A percentile compares a stretch with the other conserved stretches of the same genome.
Evolutionary conservation across 2,113 vertebrate genomes (phyloP).

Genomic region (Ammodytes marinus): DNA sequence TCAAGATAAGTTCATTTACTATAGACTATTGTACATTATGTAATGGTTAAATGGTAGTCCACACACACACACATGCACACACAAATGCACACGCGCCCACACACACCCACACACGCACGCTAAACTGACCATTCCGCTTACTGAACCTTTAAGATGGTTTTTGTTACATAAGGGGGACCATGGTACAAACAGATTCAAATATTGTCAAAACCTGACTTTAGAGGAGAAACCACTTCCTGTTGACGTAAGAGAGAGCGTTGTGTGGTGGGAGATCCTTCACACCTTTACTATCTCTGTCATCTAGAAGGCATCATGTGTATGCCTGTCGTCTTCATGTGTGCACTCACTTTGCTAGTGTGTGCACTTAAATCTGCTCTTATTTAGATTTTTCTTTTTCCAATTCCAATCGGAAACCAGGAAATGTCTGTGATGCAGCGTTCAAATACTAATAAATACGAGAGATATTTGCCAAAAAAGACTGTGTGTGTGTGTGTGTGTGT

Average conservation of each 20-base stretch:
- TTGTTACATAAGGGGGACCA: too few species aligned
- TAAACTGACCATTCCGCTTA: too few species aligned
- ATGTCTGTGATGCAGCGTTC: neutral
- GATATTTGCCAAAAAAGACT: neutral
- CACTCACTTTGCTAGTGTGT: neutral
- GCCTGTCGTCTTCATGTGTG: neutral
- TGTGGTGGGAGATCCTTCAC: neutral
- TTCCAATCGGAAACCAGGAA: neutral
- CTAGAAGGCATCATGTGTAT: neutral
- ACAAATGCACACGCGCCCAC: too few species aligned
- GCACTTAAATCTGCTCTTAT: neutral
- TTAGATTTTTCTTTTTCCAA: neutral
- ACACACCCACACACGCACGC: too few species aligned
- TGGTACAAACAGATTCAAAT: neutral
- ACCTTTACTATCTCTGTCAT: neutral
- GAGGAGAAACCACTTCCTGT: slow-evolving; percentile 12
- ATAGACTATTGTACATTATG: neutral
- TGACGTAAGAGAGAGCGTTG: neutral
- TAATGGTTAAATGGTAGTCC: neutral
- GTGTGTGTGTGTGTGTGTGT: neutral
- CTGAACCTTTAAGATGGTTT: too few species aligned
- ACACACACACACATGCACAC: too few species aligned
- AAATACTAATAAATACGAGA: neutral
- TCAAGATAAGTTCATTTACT: too few species aligned
- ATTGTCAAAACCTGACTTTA: neutral